These are phyloP conservation scores for Pachyuromys duprasi DNA, from an alignment of 2,797 vertebrate species.

Conservation along the genomic window DNA sequence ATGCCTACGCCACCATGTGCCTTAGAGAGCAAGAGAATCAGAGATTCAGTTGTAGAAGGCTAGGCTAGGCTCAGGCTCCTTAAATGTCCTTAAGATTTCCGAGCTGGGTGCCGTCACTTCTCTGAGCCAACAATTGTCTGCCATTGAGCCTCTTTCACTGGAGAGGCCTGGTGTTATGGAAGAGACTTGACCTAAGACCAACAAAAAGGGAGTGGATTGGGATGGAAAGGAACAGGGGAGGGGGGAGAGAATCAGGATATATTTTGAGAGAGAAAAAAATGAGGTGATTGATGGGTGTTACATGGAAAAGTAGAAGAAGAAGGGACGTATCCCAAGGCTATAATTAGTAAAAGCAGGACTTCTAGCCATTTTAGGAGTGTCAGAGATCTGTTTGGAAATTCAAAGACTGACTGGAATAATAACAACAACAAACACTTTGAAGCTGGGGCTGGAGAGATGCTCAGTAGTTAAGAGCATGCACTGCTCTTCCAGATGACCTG, in stretches of 20 bases:
- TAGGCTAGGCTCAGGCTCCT: neutral
- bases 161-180: neutral
- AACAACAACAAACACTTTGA: neutral
- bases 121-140: neutral
- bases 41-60: neutral
- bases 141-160: neutral
- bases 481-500: neutral
- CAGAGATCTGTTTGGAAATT: slow-evolving; percentile 21
- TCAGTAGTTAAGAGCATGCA: neutral
- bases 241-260: neutral
- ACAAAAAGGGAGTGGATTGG: neutral
- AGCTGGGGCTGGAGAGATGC: neutral
- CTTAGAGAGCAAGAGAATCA: neutral
- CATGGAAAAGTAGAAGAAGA: neutral
- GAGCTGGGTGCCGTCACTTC: neutral
- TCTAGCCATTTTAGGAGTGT: neutral
- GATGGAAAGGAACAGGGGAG: too few relatives aligned
- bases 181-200: neutral
- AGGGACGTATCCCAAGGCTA: neutral
- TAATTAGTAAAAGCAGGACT: neutral
- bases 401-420: neutral
- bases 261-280: neutral
- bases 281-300: neutral
- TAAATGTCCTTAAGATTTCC: neutral
- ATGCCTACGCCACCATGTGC: neutral